These are phyloP conservation scores for Ametastegia equiseti DNA, from an alignment of 2,888 invertebrate genomes.

Conservation along the genomic window DNA sequence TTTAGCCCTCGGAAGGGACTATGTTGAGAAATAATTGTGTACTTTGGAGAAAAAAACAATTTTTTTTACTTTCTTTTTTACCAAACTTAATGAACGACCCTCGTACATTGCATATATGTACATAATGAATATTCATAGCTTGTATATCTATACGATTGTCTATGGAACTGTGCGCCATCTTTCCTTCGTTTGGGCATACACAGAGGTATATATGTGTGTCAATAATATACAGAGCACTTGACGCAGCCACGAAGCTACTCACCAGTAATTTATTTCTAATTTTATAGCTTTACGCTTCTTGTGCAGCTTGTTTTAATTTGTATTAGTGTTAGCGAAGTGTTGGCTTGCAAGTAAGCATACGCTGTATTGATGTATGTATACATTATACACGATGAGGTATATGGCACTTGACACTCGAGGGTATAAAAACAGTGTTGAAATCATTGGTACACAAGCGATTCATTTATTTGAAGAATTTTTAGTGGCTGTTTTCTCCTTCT, in stretches of 20 bases:
- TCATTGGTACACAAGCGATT: constrained; percentile 35
- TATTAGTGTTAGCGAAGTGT: background rate
- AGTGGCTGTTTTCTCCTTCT: constrained; percentile 30
- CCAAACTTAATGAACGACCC: no score
- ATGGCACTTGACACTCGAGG: background rate
- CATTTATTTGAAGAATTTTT: constrained; percentile 46
- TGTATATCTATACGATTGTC: no score
- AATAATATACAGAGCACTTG: background rate
- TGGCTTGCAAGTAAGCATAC: background rate
- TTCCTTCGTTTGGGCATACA: no score
- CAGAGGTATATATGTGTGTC: background rate
- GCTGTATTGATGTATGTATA: background rate
- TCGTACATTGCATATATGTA: no score
- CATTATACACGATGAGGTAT: background rate
- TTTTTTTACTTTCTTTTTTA: no score
- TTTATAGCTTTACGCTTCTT: constrained; percentile 19
- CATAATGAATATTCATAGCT: no score
- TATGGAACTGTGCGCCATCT: no score
- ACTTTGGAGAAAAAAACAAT: no score
- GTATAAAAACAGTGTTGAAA: constrained; percentile 32
- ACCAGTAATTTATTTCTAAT: constrained; percentile 16
- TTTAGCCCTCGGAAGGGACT: no score
- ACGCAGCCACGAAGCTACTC: background rate
- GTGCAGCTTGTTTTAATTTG: background rate
- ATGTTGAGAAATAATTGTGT: no score